These are phyloP conservation scores for Mionectes olivaceus DNA, from an alignment of 2,797 vertebrate genomes.

Conservation along the genomic window DNA sequence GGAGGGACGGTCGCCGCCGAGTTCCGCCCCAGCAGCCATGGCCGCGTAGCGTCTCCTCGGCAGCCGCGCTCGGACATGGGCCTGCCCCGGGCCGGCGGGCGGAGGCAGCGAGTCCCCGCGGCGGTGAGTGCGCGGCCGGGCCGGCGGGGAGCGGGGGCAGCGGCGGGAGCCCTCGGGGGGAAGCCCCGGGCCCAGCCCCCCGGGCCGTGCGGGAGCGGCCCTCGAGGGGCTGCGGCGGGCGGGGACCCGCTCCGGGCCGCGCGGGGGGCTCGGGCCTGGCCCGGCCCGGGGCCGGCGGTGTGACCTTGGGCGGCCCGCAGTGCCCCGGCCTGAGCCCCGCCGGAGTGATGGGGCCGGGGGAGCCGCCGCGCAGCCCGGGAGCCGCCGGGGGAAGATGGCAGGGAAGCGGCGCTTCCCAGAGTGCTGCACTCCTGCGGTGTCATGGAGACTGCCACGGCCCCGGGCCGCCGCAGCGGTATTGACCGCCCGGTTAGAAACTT, in stretches of 20 bases:
- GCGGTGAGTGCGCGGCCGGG: constrained; percentile 11
- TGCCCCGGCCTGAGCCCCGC: not conserved
- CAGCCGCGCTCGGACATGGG: constrained; percentile 46
- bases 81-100: constrained; percentile 21
- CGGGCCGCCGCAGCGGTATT: not conserved
- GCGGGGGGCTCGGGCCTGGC: not conserved
- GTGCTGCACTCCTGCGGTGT: constrained; percentile 16
- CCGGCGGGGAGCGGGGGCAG: not conserved
- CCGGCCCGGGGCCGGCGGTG: not conserved
- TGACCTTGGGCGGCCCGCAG: constrained; percentile 46
- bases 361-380: not conserved
- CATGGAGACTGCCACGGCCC: not conserved
- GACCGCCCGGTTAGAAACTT: fast-evolving
- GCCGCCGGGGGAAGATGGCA: not conserved
- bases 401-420: not conserved
- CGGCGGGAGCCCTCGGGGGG: not conserved
- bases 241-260: not conserved
- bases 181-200: not conserved
- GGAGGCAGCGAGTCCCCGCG: not conserved
- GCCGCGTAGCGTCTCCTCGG: constrained; percentile 11
- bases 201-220: not conserved
- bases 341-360: not conserved
- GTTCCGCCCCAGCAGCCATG: constrained; percentile 51
- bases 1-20: not conserved
- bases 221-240: not conserved